Percentiles rank a stretch among this genome's conserved stretches.
These are phyloP conservation scores for Pseudomyrmex flavicornis DNA, from an alignment of 1,140 invertebrate species.

Conservation along the genomic window DNA sequence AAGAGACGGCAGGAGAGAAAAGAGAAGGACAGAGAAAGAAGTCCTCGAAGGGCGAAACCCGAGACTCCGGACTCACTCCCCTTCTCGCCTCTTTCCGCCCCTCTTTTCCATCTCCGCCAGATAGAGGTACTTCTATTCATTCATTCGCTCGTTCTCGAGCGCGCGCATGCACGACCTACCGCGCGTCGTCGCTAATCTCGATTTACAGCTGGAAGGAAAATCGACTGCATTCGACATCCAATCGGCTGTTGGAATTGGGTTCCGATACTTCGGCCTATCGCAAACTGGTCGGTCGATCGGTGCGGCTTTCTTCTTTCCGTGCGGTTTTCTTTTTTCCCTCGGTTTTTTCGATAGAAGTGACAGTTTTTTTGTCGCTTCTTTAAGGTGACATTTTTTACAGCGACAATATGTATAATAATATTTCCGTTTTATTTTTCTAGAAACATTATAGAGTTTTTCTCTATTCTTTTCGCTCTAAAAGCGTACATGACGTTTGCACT, in stretches of 20 bases:
- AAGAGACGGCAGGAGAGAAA: too few relatives aligned
- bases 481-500: conserved; percentile 17
- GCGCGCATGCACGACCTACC: conserved; percentile 59
- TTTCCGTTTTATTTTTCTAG: not conserved
- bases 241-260: conserved; percentile 41
- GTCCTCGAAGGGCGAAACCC: conserved; percentile 41
- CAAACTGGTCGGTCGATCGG: not conserved
- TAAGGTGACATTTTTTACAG: not conserved
- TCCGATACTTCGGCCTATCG: conserved; percentile 20
- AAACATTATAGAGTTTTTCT: not conserved
- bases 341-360: not conserved
- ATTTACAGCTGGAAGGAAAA: conserved; percentile 61
- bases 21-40: conserved; percentile 13
- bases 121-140: conserved; percentile 55
- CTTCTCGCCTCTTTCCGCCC: not conserved
- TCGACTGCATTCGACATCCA: conserved; percentile 59
- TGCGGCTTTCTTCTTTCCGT: not conserved
- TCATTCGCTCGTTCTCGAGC: conserved; percentile 40
- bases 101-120: conserved; percentile 6
- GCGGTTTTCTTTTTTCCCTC: not conserved
- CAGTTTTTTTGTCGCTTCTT: not conserved
- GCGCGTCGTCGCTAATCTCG: conserved; percentile 61
- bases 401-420: not conserved
- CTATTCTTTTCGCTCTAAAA: conserved; percentile 12
- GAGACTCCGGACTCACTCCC: conserved; percentile 9